Percentiles rank a stretch among this genome's conserved stretches.
Conservation (phyloP, 2,888 invertebrate genomes). For the Drosophila ezoana region DNA sequence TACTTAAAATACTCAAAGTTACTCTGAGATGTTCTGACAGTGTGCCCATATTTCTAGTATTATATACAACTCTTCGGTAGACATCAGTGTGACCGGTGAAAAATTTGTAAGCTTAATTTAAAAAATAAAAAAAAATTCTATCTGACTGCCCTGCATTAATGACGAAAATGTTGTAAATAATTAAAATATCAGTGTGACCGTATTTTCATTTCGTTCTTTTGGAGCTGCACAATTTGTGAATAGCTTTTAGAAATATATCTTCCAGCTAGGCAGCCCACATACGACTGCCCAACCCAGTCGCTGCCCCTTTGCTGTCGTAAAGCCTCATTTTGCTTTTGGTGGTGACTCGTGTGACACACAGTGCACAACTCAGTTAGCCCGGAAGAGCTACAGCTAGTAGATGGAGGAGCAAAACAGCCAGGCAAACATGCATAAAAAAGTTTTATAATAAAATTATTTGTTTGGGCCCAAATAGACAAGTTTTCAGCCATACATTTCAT, state of each 20-base stretch:
- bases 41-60: neutral
- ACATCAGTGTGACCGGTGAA: neutral
- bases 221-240: neutral
- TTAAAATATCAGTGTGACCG: neutral
- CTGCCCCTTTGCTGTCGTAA: conserved; percentile 39
- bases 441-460: conserved; percentile 78
- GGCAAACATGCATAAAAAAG: conserved; percentile 58
- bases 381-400: neutral
- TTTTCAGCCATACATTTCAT: conserved; percentile 76
- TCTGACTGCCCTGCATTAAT: too few relatives aligned
- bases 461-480: conserved; percentile 71
- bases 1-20: too few relatives aligned
- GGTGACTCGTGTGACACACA: conserved; percentile 31
- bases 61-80: neutral
- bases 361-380: neutral
- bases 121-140: too few relatives aligned
- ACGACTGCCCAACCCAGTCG: neutral
- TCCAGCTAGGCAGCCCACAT: neutral
- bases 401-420: conserved; percentile 20
- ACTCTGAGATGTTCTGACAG: neutral
- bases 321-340: conserved; percentile 52
- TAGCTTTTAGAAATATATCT: neutral
- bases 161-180: neutral
- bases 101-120: too few relatives aligned
- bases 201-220: neutral